Evolutionary conservation across 2,888 invertebrate species (phyloP), one percentile per base, ranked within the genome.

Genomic region (Ormyrus labotus): DNA sequence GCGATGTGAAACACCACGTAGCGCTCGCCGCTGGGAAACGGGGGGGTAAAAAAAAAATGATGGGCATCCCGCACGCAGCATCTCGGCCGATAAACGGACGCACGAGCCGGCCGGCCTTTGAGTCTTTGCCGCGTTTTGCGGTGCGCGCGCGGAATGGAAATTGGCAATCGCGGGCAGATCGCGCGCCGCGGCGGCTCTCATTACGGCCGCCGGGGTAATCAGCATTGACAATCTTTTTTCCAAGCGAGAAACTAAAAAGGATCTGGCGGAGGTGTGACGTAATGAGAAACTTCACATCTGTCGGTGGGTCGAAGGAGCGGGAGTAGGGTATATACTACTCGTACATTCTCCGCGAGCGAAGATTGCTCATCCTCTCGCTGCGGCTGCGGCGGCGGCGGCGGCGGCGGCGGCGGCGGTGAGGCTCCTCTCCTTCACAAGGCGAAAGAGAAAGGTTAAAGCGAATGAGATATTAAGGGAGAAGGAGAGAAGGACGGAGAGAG

Each of bases 371-470:
- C 78, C 73, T 78, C 63, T 69, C 69, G 73, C 69, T 79, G 61
- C 45, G 55, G 8, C 64, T 5, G 45, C 61, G 45, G 60, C 19
- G 6, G 50, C 10, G 6, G 13, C 13, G 1, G 8, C n/a, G 50
- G 10, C 34, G 34, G 51, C 19, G 19, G 11, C 48, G 7, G 50
- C 19, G 6, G n/a, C n/a, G 53, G 13, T 48, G 6, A 4, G 34
- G 47, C 48, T 69, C 19, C 61, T 69, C 70, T 58, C 78, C 19
- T 51, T 47, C 57, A 13, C 45, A 58, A 65, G 60, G 55, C 50
- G 69, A 80, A 80, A 80, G 80, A 80, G 80, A 80, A 80, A 80
- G 80, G 80, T 77, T 77, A 80, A 80, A 34, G 58, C 57, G 72
- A 80, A 80, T 72, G 76, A 80, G 68, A 80, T 77, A 72, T 76